A percentile compares a stretch with the other conserved stretches of the same genome.
Conservation (phyloP, 1,140 invertebrate genomes). For the Lucilia cuprina region DNA sequence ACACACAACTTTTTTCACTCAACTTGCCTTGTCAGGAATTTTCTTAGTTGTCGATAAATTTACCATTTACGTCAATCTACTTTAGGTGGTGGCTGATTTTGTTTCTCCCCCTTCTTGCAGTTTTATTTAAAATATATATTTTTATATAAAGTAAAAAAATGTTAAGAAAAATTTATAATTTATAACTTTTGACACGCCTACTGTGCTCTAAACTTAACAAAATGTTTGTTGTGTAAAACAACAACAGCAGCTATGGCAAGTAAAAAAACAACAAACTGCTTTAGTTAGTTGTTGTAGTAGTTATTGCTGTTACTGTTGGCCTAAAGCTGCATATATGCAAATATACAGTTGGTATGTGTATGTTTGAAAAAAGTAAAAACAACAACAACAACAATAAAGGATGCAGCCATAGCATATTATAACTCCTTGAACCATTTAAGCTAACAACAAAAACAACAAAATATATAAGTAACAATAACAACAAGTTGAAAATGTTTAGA, state of each 20-base stretch:
- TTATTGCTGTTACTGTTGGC: slow-evolving; percentile 25
- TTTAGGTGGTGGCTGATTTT: slow-evolving; percentile 11
- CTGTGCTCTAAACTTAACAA: slow-evolving; percentile 32
- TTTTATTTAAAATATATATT: neutral
- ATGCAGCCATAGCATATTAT: neutral
- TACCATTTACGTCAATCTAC: slow-evolving; percentile 19
- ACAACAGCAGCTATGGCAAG: neutral
- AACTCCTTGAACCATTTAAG: neutral
- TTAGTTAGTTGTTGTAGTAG: slow-evolving; percentile 9
- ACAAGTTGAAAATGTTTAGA: slow-evolving; percentile 4
- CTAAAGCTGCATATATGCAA: slow-evolving; percentile 33
- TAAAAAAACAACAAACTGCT: slow-evolving; percentile 3
- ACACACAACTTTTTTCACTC: neutral
- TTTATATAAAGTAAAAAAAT: neutral
- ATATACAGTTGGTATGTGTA: neutral
- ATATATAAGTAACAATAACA: slow-evolving; percentile 6
- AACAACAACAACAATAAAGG: neutral
- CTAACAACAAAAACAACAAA: slow-evolving; percentile 14
- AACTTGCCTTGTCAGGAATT: neutral
- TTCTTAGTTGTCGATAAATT: slow-evolving; percentile 22
- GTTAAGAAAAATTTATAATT: slow-evolving; percentile 35
- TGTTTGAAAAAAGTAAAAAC: neutral
- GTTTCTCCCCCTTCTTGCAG: neutral
- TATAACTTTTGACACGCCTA: slow-evolving; percentile 39
- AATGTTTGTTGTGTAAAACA: slow-evolving; percentile 19